Base-by-base conservation (phyloP, 2,113 vertebrate genomes). In the Perognathus longimembris region DNA sequence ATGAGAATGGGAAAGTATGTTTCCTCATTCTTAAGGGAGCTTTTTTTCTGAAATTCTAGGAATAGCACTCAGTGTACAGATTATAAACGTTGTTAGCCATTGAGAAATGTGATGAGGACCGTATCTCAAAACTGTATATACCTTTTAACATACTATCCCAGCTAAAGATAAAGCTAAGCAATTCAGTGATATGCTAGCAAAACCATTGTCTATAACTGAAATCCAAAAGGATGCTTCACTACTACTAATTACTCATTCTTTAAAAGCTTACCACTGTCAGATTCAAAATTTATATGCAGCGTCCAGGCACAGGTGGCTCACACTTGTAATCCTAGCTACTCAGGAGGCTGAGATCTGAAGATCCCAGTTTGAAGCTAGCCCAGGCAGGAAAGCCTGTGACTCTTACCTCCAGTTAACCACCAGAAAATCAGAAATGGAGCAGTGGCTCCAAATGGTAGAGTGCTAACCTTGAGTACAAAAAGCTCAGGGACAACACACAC, bases 1-100 rank as follows among this genome's bases (percentile, higher is more conserved):
- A 34, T 89, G 63, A 95, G 92, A 97, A 88, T 5, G 93, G 54
- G 3, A 11, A 94, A 88, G 28, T 63, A 11, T 57, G 15, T 70
- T 74, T 70, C 30, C 1, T 95, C 80, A 66, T 93, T 94, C 38
- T 70, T 95, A 94, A 61, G 26, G 0, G 78, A 92, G 50, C 4
- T 5, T 0, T 80, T 89, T 88, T 50, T 7, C 18, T 95, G 59
- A 95, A 93, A 93, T 93, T 50, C 85, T 86, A 7, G 85, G 5
- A 97, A 88, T 90, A 88, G 22, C 50, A 92, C 96, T 94, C 89
- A 91, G 3, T 36, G 75, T 95, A 50, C 1, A 11, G 88, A 57
- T 90, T 97, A 42, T 38, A 10, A 54, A 20, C 77, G 14, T 83
- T 97, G 50, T 3, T 73, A 17, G 18, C 61, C 63, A 5, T 93